phyloP scores from a whole-genome alignment of 2,888 invertebrate genomes.

The Melanchra persicariae region DNA sequence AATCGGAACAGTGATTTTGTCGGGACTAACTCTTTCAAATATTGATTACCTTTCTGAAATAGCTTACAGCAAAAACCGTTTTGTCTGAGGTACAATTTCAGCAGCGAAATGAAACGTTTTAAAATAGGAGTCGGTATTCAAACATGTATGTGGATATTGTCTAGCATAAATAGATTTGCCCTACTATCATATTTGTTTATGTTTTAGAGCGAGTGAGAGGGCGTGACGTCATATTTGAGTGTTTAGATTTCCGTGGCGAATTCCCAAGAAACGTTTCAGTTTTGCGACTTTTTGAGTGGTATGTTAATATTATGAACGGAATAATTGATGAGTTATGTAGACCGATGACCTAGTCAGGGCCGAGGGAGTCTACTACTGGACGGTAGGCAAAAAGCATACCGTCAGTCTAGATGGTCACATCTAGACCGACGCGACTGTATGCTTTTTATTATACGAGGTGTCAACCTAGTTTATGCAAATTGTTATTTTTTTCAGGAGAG shows the following conservation, averaged over 20 bases:
- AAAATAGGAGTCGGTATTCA: conserved; percentile 32
- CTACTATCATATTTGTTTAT: conserved; percentile 53
- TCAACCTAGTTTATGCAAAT: no score
- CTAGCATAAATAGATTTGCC: conserved; percentile 51
- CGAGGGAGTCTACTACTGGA: no score
- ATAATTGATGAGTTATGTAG: neutral
- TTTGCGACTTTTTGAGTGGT: neutral
- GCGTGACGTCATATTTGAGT: conserved; percentile 41
- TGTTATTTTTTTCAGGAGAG: no score
- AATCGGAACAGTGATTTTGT: no score
- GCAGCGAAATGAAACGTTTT: conserved; percentile 33
- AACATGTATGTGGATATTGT: conserved; percentile 36
- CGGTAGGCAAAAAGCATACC: no score
- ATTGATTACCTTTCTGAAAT: neutral
- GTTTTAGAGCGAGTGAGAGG: conserved; percentile 19
- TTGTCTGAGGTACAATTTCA: neutral
- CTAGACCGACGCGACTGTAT: no score
- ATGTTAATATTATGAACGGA: neutral
- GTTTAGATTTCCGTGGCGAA: conserved; percentile 10
- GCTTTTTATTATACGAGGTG: no score
- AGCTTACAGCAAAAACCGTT: neutral
- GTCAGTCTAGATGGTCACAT: no score
- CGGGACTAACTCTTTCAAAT: neutral
- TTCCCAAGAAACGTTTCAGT: conserved; percentile 8
- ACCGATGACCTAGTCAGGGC: neutral